phyloP scores from a whole-genome alignment of 2,888 invertebrate genomes.

The Aricia artaxerxes region DNA sequence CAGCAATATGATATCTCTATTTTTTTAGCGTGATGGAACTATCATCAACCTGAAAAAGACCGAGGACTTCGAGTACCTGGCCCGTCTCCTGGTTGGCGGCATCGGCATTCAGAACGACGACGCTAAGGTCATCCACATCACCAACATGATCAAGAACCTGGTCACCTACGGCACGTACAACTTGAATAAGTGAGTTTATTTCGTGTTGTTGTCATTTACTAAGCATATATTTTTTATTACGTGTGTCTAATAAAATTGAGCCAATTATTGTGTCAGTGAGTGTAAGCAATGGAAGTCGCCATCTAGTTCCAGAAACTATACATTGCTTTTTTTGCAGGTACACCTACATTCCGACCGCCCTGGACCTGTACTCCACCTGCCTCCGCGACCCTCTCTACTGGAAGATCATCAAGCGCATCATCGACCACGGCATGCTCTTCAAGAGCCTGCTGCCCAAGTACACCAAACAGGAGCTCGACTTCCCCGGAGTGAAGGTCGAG shows the following conservation, averaged over 20 bases:
- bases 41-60: conserved; percentile 82
- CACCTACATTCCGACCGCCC: conserved; percentile 79
- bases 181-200: conserved; percentile 59
- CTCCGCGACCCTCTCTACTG: conserved; percentile 88
- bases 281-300: neutral
- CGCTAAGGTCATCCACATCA: conserved; percentile 72
- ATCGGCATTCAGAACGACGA: conserved; percentile 78
- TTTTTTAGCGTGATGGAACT: conserved; percentile 76
- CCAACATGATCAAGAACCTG: conserved; percentile 61
- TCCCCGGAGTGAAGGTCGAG: conserved; percentile 83
- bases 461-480: conserved; percentile 80
- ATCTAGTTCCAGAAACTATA: neutral
- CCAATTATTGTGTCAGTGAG: neutral
- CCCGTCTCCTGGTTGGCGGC: conserved; percentile 84
- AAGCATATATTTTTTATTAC: neutral
- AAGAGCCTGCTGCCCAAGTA: conserved; percentile 81
- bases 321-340: conserved; percentile 52
- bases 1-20: neutral
- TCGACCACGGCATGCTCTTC: conserved; percentile 79
- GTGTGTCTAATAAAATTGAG: too few species aligned
- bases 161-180: conserved; percentile 65
- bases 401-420: conserved; percentile 83
- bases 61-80: conserved; percentile 84
- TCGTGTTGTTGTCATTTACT: neutral
- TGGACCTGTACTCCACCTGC: conserved; percentile 83